Evolutionary conservation across 2,888 invertebrate species (phyloP).

Genomic region (Gryllus longicercus): DNA sequence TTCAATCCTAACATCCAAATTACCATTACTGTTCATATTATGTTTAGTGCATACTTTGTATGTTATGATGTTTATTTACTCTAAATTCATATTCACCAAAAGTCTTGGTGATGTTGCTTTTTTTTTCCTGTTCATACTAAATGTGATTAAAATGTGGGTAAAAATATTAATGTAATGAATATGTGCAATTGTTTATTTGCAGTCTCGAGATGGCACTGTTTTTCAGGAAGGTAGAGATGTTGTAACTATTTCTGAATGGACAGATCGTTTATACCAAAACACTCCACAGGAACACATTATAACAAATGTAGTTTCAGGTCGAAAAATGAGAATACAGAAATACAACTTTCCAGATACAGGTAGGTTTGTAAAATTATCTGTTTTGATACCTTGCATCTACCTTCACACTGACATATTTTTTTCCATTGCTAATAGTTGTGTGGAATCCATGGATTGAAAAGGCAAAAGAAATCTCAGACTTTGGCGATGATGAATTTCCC

Average conservation of each 20-base stretch:
- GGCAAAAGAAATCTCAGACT: slow-evolving; percentile 88
- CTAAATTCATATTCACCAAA: too few relatives aligned
- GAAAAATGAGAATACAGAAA: slow-evolving; percentile 90
- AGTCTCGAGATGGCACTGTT: slow-evolving; percentile 79
- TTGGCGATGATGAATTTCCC: slow-evolving; percentile 95
- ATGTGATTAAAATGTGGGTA: too few relatives aligned
- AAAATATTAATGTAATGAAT: too few relatives aligned
- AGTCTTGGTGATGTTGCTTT: too few relatives aligned
- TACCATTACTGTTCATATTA: too few relatives aligned
- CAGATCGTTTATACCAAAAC: slow-evolving; percentile 89
- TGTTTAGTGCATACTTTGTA: too few relatives aligned
- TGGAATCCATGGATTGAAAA: slow-evolving; percentile 97
- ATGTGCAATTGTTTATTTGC: slow-evolving; percentile 32
- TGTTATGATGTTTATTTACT: too few relatives aligned
- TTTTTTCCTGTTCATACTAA: too few relatives aligned
- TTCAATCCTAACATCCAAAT: too few relatives aligned
- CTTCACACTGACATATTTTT: not conserved
- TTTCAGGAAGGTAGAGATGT: slow-evolving; percentile 89
- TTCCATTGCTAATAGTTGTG: slow-evolving; percentile 59
- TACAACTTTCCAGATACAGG: slow-evolving; percentile 93
- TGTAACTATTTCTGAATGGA: slow-evolving; percentile 87
- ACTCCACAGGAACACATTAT: slow-evolving; percentile 90
- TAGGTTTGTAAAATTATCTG: slow-evolving; percentile 43
- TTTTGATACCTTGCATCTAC: not conserved
- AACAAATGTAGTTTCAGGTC: slow-evolving; percentile 85